These are phyloP conservation scores for Phrynocephalus guinanensis DNA, from an alignment of 2,797 vertebrate genomes.

Conservation along the genomic window DNA sequence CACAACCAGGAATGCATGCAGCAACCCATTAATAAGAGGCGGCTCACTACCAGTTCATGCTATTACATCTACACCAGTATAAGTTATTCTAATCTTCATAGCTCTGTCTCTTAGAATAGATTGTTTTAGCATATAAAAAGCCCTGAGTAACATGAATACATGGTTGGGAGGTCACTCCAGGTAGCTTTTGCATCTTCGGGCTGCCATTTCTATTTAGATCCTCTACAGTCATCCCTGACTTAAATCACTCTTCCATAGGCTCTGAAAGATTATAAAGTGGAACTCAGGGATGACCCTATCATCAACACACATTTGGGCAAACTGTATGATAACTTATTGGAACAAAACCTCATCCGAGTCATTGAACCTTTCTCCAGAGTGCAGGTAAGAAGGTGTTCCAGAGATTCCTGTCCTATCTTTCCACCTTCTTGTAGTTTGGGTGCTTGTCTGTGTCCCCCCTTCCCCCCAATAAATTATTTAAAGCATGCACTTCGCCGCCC, in stretches of 20 bases:
- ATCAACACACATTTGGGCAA: slow-evolving; percentile 95
- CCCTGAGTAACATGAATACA: neutral
- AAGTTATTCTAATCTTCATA: neutral
- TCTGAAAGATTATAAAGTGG: slow-evolving; percentile 92
- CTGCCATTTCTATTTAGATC: too few relatives aligned
- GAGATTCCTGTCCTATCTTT: neutral
- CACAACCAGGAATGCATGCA: too few relatives aligned
- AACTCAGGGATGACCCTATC: slow-evolving; percentile 97
- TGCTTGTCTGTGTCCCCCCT: neutral
- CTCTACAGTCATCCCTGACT: neutral
- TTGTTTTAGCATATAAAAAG: neutral
- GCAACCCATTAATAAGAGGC: too few relatives aligned
- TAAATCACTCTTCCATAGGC: slow-evolving; percentile 77
- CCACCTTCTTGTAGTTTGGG: neutral
- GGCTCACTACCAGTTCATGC: too few relatives aligned
- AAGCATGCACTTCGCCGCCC: neutral
- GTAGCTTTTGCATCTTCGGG: neutral
- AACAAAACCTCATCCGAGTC: slow-evolving; percentile 98
- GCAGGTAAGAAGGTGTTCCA: slow-evolving; percentile 82
- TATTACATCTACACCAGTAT: too few relatives aligned
- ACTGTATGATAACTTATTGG: slow-evolving; percentile 96
- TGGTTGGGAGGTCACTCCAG: neutral
- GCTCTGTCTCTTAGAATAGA: neutral
- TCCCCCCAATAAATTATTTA: too few relatives aligned
- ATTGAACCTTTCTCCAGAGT: slow-evolving; percentile 98